Base-by-base conservation (phyloP, 1,140 invertebrate genomes). In the Mizuhopecten yessoensis region DNA sequence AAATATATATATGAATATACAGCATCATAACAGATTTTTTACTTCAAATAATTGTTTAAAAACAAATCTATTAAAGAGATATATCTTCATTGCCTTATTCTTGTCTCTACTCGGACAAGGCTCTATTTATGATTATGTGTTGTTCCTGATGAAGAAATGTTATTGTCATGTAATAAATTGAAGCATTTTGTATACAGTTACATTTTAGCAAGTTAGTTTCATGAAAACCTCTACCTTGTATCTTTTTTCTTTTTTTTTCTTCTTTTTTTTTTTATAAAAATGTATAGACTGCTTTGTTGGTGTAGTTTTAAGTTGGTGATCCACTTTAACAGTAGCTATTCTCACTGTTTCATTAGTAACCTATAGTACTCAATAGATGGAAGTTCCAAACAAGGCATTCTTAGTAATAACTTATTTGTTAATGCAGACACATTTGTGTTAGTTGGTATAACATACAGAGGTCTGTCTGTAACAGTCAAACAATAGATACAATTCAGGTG, bases 71-170 rank as follows among this genome's bases (percentile, higher is more conserved):
- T 75, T 17, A 9, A n/a, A 75, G 23, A 75, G 57, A 75, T 75
- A 75, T 75, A 75, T 75, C 57, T 75, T 29, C 57, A 75, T 75
- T 75, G 57, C 57, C 57, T 75, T 75, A 75, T 75, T 75, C 57
- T n/a, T 75, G 57, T 75, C 57, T 75, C 57, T 29, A 29, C 57
- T 29, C 5, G n/a, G 57, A 75, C 57, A 75, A 75, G 29, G 1
- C 9, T 5, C 29, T 75, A 75, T 75, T 75, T 75, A 75, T 75
- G 29, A 75, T 49, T 49, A 75, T 75, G 57, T 75, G 57, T 75
- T 75, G 57, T 75, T 75, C 29, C 57, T 75, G 57, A 75, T 75
- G 11, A 5, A 29, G 17, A 29, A 3, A 29, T n/a, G n/a, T n/a
- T 75, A 75, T 75, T 29, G 57, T 75, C 57, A 75, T 75, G 36